Base-by-base conservation (phyloP, 2,888 invertebrate genomes). In the Catocala nupta region DNA sequence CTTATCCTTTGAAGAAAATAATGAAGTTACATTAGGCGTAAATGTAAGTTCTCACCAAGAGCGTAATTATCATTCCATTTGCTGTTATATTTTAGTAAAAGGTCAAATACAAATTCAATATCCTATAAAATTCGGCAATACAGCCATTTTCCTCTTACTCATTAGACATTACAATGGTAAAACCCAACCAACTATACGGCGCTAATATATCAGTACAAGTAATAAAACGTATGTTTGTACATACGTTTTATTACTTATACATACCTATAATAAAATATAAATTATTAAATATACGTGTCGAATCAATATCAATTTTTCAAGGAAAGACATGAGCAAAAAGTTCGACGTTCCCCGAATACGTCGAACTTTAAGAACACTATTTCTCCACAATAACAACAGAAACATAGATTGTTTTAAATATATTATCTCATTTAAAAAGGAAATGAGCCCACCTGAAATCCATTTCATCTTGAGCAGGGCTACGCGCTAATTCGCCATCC, bases 401-500 rank as follows among this genome's bases (percentile, higher is more conserved):
- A 10, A 43, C 43, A 10, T 43, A 11, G 0, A 43, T 5, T 10
- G 11, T 43, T 9, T 11, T 43, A 43, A 5, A n/a, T n/a, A 43
- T 11, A 43, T 43, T 43, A 25, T 25, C 25, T 43, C n/a, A 43
- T 11, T 11, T 43, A 12, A 36, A 9, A 53, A 33, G 11, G 51
- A 13, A 13, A 12, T 53, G 43, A 36, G 34, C 77, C 67, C 86
- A 94, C 92, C 93, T 94, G 77, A 94, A 93, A 90, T 93, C 94
- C 90, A 93, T 95, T 88, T 95, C 95, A 85, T 95, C 94, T 84
- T 94, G 89, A 75, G 95, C 89, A 77, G 97, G 97, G 87, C 97
- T 97, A 83, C 96, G 96, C 78, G 96, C 96, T 86, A 97, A 94
- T 95, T 97, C 97, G 74, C 97, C 97, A 91, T 97, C 97, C 92